Evolutionary conservation across 2,797 vertebrate species (phyloP).

Genomic region (Lacerta bilineata): DNA sequence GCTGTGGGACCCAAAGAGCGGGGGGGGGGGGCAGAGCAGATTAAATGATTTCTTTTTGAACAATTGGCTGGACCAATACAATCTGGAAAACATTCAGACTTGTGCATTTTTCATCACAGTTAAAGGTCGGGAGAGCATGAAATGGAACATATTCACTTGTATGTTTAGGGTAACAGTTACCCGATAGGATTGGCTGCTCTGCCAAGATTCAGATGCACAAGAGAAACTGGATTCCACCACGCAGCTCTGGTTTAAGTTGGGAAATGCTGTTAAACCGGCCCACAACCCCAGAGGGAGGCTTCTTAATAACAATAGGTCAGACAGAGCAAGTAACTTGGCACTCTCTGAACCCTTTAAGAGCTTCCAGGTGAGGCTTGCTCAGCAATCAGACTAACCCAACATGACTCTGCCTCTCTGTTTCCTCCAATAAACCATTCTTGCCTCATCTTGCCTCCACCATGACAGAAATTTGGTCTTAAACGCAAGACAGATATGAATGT

Average conservation of each 20-base stretch:
- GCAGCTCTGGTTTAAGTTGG: not conserved
- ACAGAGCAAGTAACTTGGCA: not conserved
- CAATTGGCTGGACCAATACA: not conserved
- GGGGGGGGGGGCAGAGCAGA: not conserved
- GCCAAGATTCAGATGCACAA: not conserved
- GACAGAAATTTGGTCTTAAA: not conserved
- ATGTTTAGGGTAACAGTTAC: no score
- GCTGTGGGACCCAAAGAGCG: not conserved
- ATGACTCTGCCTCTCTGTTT: not conserved
- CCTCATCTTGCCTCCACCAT: not conserved
- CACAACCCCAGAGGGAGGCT: not conserved
- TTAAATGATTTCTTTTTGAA: not conserved
- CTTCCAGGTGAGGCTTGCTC: not conserved
- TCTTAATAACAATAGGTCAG: not conserved
- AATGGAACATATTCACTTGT: not conserved
- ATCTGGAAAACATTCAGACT: not conserved
- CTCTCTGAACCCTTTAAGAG: not conserved
- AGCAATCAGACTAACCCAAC: not conserved
- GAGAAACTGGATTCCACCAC: not conserved
- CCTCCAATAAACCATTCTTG: not conserved
- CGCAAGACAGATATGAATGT: not conserved
- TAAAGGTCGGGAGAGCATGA: not conserved
- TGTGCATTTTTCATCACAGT: not conserved
- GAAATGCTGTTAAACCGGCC: not conserved
- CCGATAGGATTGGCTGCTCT: not conserved